Conservation (phyloP, 1,140 invertebrate genomes). For the Triops longicaudatus region DNA sequence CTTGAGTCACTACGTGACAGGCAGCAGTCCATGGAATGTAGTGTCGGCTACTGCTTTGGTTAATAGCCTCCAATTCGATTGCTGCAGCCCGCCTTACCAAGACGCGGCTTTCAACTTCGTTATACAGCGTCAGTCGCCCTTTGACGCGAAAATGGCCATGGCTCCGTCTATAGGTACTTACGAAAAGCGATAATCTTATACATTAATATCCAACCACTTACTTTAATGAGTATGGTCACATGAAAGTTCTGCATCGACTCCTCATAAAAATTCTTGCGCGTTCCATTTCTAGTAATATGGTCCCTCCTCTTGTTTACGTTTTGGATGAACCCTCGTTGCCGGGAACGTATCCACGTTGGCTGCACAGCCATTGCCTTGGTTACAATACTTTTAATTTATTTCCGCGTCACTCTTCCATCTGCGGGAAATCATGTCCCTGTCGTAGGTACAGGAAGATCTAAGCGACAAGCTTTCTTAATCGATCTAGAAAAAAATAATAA, state of each 20-base stretch:
- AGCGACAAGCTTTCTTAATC: background rate
- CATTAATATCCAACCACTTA: background rate
- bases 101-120: constrained; percentile 24
- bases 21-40: constrained; percentile 25
- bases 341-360: constrained; percentile 25
- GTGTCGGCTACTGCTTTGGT: background rate
- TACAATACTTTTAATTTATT: constrained; percentile 23
- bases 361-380: constrained; percentile 4
- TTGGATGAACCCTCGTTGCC: constrained; percentile 24
- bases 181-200: background rate
- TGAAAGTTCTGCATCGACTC: no score
- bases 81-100: constrained; percentile 16
- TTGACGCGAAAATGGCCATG: constrained; percentile 26
- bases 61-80: constrained; percentile 22
- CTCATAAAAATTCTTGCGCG: background rate
- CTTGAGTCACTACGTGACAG: constrained; percentile 20
- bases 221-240: background rate
- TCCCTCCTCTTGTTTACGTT: constrained; percentile 24
- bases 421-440: constrained; percentile 23
- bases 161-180: constrained; percentile 24
- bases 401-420: constrained; percentile 2
- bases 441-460: background rate
- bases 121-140: constrained; percentile 20
- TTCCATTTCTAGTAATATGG: constrained; percentile 20
- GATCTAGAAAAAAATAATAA: background rate